Conservation (phyloP, 2,797 vertebrate species). For the Bradypodion pumilum region DNA sequence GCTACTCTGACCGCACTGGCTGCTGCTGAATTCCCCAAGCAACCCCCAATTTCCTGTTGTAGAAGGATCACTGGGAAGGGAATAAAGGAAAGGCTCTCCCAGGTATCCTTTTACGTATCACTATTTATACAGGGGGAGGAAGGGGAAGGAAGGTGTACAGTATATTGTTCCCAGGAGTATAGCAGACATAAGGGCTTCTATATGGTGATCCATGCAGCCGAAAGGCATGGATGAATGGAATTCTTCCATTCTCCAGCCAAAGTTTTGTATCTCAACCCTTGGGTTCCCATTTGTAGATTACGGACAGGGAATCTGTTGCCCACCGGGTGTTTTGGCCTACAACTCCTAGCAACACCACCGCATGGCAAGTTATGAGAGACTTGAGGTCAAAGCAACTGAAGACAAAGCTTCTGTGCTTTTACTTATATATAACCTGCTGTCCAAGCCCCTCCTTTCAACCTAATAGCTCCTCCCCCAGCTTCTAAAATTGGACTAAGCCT, state of each 20-base stretch:
- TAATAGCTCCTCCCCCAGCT: background rate
- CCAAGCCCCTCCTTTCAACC: background rate
- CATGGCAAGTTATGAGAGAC: background rate
- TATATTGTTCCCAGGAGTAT: no score
- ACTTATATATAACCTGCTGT: no score
- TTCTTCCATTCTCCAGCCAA: background rate
- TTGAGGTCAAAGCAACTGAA: background rate
- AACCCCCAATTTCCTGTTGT: background rate
- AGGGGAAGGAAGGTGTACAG: background rate
- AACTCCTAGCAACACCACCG: background rate
- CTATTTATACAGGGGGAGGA: background rate
- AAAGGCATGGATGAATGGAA: no score
- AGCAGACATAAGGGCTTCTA: no score
- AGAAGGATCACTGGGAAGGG: background rate
- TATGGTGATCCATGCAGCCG: background rate
- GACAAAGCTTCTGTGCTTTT: background rate
- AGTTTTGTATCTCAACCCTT: background rate
- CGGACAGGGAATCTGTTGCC: background rate
- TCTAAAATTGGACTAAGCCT: background rate
- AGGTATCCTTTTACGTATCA: background rate
- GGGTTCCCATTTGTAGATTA: background rate
- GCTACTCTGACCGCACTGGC: background rate
- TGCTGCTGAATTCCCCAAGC: background rate
- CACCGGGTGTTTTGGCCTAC: background rate
- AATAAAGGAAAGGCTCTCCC: background rate